phyloP scores from a whole-genome alignment of 2,888 invertebrate species.

The Clusia tigrina region DNA sequence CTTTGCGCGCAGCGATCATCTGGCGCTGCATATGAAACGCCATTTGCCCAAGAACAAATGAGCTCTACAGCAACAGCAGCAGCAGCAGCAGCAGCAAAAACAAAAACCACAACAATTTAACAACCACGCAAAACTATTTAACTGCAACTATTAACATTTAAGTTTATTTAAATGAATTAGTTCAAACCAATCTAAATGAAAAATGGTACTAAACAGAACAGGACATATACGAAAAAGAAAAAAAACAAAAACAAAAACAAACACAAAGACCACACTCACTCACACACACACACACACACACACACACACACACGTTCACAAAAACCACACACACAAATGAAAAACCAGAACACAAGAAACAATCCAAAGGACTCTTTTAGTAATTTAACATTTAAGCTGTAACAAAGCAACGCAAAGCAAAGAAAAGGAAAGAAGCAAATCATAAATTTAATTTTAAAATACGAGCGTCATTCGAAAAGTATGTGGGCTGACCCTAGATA shows the following conservation, averaged over 20 bases:
- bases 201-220: neutral
- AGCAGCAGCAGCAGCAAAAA: neutral
- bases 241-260: conserved; percentile 19
- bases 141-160: conserved; percentile 25
- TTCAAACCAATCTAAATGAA: conserved; percentile 13
- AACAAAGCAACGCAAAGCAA: neutral
- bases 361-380: conserved; percentile 57
- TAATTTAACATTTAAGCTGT: neutral
- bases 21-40: conserved; percentile 95
- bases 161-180: conserved; percentile 12
- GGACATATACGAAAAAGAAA: conserved; percentile 9
- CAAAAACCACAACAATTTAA: too few species aligned
- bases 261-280: too few species aligned
- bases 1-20: conserved; percentile 93
- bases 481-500: too few species aligned
- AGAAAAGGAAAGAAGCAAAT: conserved; percentile 9
- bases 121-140: conserved; percentile 19
- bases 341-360: conserved; percentile 46
- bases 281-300: conserved; percentile 21
- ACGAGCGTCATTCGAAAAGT: too few species aligned
- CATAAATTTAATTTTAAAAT: too few species aligned
- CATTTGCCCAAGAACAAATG: conserved; percentile 83
- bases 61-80: conserved; percentile 16
- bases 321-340: conserved; percentile 28
- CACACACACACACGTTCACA: conserved; percentile 15